Base-by-base conservation (phyloP, 2,888 invertebrate species). In the Drosophila planitibia region DNA sequence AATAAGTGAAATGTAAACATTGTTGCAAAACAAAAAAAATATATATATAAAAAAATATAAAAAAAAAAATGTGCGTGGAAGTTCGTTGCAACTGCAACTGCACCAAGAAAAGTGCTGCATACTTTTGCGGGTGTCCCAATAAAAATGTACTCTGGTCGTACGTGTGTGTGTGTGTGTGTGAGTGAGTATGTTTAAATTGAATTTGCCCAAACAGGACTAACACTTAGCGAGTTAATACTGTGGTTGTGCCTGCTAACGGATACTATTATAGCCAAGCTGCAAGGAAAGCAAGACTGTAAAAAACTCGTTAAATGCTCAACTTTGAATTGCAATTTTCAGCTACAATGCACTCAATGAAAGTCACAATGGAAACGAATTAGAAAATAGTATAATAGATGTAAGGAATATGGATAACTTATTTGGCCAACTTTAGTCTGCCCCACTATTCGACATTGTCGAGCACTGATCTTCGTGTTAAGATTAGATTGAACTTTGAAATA, bases 1-100 rank as follows among this genome's bases (percentile, higher is more conserved):
- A 61, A 25, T 35, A 67, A 75, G 75, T 85, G 72, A 83, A 72
- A 80, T 66, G 78, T 78, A 79, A 79, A 79, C 79, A 81, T 59
- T 66, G 49, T 28, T 28, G 57, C n/a, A 33, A 4, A 33, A 4
- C 28, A 32, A 25, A 57, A 59, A 61, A 2, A 47, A n/a, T n/a
- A n/a, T n/a, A n/a, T n/a, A n/a, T n/a, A n/a, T 44, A 22, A 41
- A 41, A 22, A 44, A 44, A 22, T 33, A 0, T 32, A 22, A 39
- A 65, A 55, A 33, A 6, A 28, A 47, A 33, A 6, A 28, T 53
- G 57, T 60, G 59, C 41, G 47, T 9, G 16, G 35, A 33, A 37
- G 44, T 44, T 52, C 12, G 33, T 54, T 47, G 47, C 51, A 61
- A 44, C 44, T 57, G 55, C 44, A 44, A 12, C 25, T 30, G 37